phyloP scores from a whole-genome alignment of 1,140 invertebrate species.

The Drosophila nigrodunni region DNA sequence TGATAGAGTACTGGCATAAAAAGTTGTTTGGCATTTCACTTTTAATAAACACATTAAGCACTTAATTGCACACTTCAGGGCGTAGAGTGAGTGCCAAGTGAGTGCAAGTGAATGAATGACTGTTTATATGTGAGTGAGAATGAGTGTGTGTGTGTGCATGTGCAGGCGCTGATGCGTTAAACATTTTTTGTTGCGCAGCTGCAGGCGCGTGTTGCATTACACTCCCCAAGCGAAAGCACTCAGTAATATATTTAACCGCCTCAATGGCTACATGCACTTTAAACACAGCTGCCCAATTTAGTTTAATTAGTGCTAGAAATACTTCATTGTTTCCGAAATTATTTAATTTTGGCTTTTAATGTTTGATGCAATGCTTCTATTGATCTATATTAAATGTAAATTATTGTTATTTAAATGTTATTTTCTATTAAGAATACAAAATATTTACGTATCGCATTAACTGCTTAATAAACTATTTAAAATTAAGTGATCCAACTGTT shows the following conservation, averaged over 20 bases:
- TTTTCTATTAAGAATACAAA: no score
- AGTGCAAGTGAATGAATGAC: slow-evolving; percentile 9
- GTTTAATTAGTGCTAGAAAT: background rate
- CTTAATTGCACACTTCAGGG: slow-evolving; percentile 68
- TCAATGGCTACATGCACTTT: no score
- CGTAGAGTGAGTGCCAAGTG: slow-evolving; percentile 13
- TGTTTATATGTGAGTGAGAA: background rate
- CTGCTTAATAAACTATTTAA: no score
- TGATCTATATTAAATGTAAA: no score
- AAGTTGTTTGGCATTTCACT: slow-evolving; percentile 72
- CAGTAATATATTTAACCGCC: no score
- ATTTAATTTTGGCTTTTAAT: no score
- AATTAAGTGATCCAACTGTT: slow-evolving; percentile 13
- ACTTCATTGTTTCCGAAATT: background rate
- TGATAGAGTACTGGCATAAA: slow-evolving; percentile 44
- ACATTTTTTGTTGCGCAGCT: slow-evolving; percentile 1
- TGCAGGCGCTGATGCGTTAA: slow-evolving; percentile 24
- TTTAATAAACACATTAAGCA: slow-evolving; percentile 80
- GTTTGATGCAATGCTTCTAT: no score
- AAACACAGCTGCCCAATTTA: no score
- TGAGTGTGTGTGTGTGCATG: background rate
- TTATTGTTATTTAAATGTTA: no score
- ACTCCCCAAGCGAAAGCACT: background rate
- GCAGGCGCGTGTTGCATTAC: background rate
- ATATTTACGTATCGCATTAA: no score